Percentiles rank a stretch among this genome's conserved stretches.
phyloP scores from a whole-genome alignment of 2,797 vertebrate genomes.

The Jordanella pulchra region DNA sequence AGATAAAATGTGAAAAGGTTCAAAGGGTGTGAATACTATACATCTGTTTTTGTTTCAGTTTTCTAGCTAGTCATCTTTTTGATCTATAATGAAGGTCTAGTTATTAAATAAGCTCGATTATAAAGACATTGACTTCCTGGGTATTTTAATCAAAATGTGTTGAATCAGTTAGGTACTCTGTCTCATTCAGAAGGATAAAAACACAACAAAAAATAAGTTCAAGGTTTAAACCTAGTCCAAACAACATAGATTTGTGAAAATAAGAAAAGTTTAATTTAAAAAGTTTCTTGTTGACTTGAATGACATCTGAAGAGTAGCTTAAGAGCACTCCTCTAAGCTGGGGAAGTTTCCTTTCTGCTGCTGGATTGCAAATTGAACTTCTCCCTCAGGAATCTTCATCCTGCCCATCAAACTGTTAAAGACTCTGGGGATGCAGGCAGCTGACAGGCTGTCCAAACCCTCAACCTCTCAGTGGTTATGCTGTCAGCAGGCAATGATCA shows the following conservation, averaged over 20 bases:
- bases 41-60: too few relatives aligned
- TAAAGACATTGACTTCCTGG: not conserved
- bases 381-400: constrained; percentile 24
- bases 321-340: not conserved
- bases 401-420: constrained; percentile 35
- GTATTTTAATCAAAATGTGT: not conserved
- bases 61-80: too few relatives aligned
- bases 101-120: too few relatives aligned
- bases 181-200: not conserved
- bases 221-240: not conserved
- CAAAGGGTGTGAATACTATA: too few relatives aligned
- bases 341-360: constrained; percentile 7
- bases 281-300: not conserved
- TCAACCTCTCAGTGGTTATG: constrained; percentile 23
- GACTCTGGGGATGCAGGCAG: constrained; percentile 22
- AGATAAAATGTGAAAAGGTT: too few relatives aligned
- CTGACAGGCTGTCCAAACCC: constrained; percentile 32
- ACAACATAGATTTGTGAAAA: not conserved
- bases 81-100: too few relatives aligned
- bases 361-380: constrained; percentile 25
- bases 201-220: too few relatives aligned
- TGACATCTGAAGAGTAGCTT: not conserved
- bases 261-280: not conserved
- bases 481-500: constrained; percentile 33
- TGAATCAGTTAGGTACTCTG: not conserved